Evolutionary conservation across 1,140 invertebrate species (phyloP).

Genomic region (Nomia melanderi): DNA sequence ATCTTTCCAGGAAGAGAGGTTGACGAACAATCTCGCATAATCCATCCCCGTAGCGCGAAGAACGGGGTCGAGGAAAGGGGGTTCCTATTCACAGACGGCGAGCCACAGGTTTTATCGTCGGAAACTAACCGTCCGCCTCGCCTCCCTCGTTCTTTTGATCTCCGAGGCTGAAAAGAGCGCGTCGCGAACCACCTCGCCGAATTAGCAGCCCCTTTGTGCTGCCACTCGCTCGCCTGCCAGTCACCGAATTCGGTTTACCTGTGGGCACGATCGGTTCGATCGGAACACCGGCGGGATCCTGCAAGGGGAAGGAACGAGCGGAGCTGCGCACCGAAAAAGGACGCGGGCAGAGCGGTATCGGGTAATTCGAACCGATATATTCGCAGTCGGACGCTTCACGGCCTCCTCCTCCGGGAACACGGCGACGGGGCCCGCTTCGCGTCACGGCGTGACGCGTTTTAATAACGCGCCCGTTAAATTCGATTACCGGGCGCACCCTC

Average conservation of each 20-base stretch:
- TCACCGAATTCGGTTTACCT: slow-evolving; percentile 62
- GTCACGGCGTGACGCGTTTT: neutral
- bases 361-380: slow-evolving; percentile 38
- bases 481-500: slow-evolving; percentile 1
- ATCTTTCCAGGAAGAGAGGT: too few species aligned
- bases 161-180: slow-evolving; percentile 21
- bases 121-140: slow-evolving; percentile 34
- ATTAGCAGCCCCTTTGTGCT: slow-evolving; percentile 66
- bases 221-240: slow-evolving; percentile 63
- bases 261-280: neutral
- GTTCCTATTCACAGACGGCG: neutral
- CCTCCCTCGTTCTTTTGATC: slow-evolving; percentile 44
- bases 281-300: slow-evolving; percentile 36
- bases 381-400: slow-evolving; percentile 11
- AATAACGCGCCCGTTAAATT: slow-evolving; percentile 16
- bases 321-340: neutral
- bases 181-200: slow-evolving; percentile 46
- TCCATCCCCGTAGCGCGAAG: slow-evolving; percentile 6
- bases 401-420: neutral
- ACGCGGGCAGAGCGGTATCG: neutral
- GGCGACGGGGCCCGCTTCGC: neutral
- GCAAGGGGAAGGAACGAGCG: slow-evolving; percentile 45
- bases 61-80: neutral
- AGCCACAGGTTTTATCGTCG: slow-evolving; percentile 49
- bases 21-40: too few species aligned